Evolutionary conservation across 1,140 invertebrate genomes (phyloP), one percentile per base, ranked within the genome.

Genomic region (Drosophila arawakana): DNA sequence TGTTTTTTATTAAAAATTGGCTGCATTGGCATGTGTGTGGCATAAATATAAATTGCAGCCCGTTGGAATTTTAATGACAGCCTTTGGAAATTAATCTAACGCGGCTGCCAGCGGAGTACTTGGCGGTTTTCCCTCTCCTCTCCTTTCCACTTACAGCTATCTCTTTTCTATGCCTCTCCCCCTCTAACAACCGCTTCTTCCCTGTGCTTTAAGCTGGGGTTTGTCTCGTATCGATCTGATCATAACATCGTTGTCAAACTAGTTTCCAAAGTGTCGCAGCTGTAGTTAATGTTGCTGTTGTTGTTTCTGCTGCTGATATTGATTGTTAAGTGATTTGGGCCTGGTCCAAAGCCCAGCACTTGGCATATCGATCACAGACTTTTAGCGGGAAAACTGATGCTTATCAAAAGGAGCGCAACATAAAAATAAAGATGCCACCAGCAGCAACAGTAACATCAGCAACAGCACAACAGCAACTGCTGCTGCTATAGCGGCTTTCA

Each of bases 71-170:
- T 88, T 88, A 88, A 88, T 88, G 84, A 88, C 84, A 88, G 84
- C 84, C 84, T 88, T 89, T 88, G 84, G 80, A 88, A 88, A 88
- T 88, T 88, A 89, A 89, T 89, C 84, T 89, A 89, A 89, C 85
- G 68, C 84, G 81, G 63, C 82, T 69, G 80, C 65, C 81, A 65
- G 43, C 50, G 6, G 21, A 46, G 65, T 44, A 68, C 70, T 71
- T 49, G 68, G 58, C 43, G 50, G 8, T 8, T 30, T 30, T 39
- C 63, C 8, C 41, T 41, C 9, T 9, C 15, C 7, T 34, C 54
- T 35, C 3, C 25, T 30, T 30, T 5, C 3, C 25, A 30, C 25
- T 0, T 30, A 6, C 25, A 5, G 25, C 25, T 30, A 30, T 30
- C 25, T 30, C 25, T 30, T 30, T 25, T 25, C 25, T 25, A 25